Conservation (phyloP, 2,888 invertebrate species). For the Osmoderma eremita region DNA sequence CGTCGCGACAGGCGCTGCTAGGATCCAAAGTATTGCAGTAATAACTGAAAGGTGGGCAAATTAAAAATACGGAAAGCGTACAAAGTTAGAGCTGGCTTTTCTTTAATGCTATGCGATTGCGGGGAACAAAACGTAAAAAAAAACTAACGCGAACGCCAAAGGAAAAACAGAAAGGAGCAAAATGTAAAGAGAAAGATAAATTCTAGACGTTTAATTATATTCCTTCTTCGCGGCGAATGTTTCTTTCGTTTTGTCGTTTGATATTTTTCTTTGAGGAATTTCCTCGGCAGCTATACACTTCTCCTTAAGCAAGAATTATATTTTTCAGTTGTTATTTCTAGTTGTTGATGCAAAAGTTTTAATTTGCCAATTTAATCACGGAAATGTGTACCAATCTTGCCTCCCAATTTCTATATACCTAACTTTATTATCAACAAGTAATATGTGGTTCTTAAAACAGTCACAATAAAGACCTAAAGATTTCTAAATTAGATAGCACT, state of each 20-base stretch:
- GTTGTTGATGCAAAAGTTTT: background rate
- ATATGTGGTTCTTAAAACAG: too few relatives aligned
- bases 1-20: too few relatives aligned
- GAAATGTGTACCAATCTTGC: background rate
- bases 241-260: background rate
- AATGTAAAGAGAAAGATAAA: background rate
- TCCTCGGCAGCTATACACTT: background rate
- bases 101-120: constrained; percentile 4
- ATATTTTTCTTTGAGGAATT: background rate
- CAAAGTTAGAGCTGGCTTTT: background rate
- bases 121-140: background rate
- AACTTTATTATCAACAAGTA: too few relatives aligned
- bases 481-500: too few relatives aligned
- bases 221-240: background rate
- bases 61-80: constrained; percentile 1
- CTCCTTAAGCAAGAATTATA: background rate
- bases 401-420: too few relatives aligned
- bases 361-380: background rate
- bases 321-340: background rate
- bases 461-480: too few relatives aligned
- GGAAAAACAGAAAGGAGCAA: background rate
- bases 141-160: background rate
- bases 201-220: constrained; percentile 7
- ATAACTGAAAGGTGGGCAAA: background rate
- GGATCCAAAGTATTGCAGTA: background rate